A percentile compares a stretch with the other conserved stretches of the same genome.
phyloP scores from a whole-genome alignment of 2,797 vertebrate genomes.

The Sparus aurata region DNA sequence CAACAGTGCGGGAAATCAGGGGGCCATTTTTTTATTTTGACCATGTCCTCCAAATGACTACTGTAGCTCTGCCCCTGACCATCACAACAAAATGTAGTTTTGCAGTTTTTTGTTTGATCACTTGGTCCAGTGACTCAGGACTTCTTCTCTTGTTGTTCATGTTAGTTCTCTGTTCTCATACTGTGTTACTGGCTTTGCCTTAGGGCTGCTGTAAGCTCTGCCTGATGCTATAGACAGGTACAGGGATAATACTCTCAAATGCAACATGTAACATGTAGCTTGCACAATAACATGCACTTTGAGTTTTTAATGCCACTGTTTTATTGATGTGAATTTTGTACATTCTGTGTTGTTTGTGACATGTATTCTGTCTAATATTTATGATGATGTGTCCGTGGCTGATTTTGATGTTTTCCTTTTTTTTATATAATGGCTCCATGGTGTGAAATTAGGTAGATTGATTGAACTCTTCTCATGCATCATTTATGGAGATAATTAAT shows the following conservation, averaged over 20 bases:
- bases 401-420: conserved; percentile 13
- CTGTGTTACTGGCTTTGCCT: background rate
- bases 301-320: background rate
- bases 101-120: background rate
- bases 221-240: background rate
- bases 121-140: too few relatives aligned
- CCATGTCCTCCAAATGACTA: background rate
- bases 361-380: conserved; percentile 18
- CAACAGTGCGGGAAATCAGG: background rate
- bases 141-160: background rate
- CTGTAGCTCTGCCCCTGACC: background rate
- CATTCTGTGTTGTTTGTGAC: background rate
- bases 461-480: conserved; percentile 66
- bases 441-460: conserved; percentile 64
- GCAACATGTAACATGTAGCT: background rate
- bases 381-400: conserved; percentile 4
- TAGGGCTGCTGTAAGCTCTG: background rate
- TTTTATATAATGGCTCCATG: conserved; percentile 8
- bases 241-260: background rate
- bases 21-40: background rate
- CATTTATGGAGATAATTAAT: conserved; percentile 70
- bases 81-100: background rate
- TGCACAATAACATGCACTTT: background rate
- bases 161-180: background rate
- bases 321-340: background rate